A percentile compares a stretch with the other conserved stretches of the same genome.
These are phyloP conservation scores for Flexamia atlantica DNA, from an alignment of 2,888 invertebrate species.

Conservation along the genomic window DNA sequence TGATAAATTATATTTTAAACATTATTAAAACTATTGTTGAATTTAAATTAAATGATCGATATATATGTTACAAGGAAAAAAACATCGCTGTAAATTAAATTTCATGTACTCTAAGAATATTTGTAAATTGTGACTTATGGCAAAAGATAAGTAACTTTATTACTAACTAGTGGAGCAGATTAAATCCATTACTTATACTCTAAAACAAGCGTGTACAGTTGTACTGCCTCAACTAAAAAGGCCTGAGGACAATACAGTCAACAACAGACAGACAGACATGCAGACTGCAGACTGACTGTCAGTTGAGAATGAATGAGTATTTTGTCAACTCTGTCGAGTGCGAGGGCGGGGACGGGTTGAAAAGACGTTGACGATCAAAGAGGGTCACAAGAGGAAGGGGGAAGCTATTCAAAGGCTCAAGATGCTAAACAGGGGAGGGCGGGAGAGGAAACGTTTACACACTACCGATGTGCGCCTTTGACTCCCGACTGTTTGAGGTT, in stretches of 20 bases:
- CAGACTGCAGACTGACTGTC: not conserved
- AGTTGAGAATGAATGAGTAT: conserved; percentile 39
- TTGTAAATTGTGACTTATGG: no score
- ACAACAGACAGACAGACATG: not conserved
- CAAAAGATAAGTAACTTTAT: no score
- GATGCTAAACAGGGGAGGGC: conserved; percentile 9
- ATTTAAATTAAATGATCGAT: no score
- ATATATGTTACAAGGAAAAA: no score
- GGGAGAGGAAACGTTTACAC: conserved; percentile 41
- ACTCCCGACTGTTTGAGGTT: not conserved
- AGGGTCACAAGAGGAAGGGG: conserved; percentile 2
- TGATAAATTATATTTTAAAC: no score
- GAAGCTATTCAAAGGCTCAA: conserved; percentile 1
- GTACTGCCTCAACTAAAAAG: no score
- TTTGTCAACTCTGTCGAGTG: conserved; percentile 34
- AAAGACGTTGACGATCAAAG: conserved; percentile 21
- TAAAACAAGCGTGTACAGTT: no score
- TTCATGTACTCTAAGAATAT: no score
- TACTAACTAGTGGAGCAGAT: no score
- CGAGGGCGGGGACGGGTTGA: not conserved
- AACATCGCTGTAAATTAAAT: no score
- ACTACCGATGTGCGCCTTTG: not conserved
- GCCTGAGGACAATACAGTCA: not conserved
- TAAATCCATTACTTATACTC: no score
- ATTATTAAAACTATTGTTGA: no score